A percentile compares a stretch with the other conserved stretches of the same genome.
phyloP scores from a whole-genome alignment of 2,888 invertebrate genomes.

The Euplagia quadripunctaria region DNA sequence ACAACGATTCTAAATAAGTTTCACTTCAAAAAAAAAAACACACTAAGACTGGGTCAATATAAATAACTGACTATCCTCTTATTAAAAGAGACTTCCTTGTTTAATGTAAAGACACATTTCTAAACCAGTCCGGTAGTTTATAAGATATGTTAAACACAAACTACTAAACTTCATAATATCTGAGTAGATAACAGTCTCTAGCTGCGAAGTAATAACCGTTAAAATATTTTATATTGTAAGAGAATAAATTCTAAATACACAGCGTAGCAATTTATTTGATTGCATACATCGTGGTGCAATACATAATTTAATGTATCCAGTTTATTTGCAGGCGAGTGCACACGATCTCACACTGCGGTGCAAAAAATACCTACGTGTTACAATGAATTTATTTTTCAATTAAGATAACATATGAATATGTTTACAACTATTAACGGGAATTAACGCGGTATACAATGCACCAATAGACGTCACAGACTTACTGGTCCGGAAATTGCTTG shows the following conservation, averaged over 20 bases:
- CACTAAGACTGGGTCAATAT: no score
- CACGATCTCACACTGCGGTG: conserved; percentile 37
- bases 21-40: no score
- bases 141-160: neutral
- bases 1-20: no score
- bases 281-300: conserved; percentile 51
- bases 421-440: conserved; percentile 3
- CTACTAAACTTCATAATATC: neutral
- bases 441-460: neutral
- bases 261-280: conserved; percentile 53
- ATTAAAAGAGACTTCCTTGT: no score
- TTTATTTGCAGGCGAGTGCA: conserved; percentile 49
- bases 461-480: neutral
- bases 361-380: conserved; percentile 29
- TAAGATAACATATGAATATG: conserved; percentile 34
- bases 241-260: conserved; percentile 42
- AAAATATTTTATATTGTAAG: conserved; percentile 47
- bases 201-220: conserved; percentile 30
- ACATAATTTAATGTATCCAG: conserved; percentile 52
- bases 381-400: conserved; percentile 38
- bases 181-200: neutral
- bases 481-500: neutral
- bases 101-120: no score
- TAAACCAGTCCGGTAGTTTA: neutral
- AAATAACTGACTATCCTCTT: no score